phyloP scores from a whole-genome alignment of 2,888 invertebrate species.

The Magallana nippona region DNA sequence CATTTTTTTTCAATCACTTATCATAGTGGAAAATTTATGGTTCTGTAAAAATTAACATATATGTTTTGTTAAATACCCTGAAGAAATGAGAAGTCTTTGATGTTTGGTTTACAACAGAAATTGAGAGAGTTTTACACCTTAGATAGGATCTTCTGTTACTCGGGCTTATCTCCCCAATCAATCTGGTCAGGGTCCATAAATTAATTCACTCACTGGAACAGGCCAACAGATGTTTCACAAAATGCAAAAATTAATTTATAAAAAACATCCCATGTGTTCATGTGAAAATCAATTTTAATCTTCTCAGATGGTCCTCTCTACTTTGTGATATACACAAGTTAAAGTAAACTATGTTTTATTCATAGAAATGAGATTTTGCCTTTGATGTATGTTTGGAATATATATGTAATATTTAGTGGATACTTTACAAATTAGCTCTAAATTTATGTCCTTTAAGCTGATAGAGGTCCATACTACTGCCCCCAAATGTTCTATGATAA shows the following conservation, averaged over 20 bases:
- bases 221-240: not conserved
- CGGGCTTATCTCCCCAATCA: not conserved
- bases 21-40: too few species aligned
- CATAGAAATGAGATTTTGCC: too few species aligned
- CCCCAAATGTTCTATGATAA: not conserved
- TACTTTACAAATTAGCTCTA: too few species aligned
- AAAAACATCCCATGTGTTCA: not conserved
- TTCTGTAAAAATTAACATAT: not conserved
- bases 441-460: too few species aligned
- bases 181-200: not conserved
- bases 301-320: too few species aligned
- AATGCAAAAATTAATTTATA: not conserved
- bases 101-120: not conserved
- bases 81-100: constrained; percentile 4
- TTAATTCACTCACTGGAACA: not conserved
- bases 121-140: not conserved
- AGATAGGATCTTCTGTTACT: not conserved
- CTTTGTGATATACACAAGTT: too few species aligned
- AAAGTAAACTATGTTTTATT: too few species aligned
- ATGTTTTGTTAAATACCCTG: not conserved
- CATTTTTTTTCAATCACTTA: too few species aligned
- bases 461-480: too few species aligned
- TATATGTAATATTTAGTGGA: too few species aligned
- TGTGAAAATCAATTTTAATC: not conserved
- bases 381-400: too few species aligned